phyloP scores from a whole-genome alignment of 2,113 vertebrate species.

The Theropithecus gelada region DNA sequence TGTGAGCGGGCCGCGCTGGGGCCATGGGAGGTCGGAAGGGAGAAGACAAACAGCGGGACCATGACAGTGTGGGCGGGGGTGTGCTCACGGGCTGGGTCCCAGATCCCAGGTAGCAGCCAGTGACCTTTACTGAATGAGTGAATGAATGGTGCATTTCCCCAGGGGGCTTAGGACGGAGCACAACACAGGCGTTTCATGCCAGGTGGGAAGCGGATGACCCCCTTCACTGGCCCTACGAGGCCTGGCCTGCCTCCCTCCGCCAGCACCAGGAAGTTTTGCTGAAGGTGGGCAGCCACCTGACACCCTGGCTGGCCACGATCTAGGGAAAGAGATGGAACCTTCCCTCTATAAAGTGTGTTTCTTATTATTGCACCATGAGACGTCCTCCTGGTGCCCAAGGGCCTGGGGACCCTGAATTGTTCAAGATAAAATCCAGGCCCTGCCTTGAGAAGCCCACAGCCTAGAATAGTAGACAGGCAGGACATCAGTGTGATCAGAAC shows the following conservation, averaged over 20 bases:
- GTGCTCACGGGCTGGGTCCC: background rate
- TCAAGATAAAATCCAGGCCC: background rate
- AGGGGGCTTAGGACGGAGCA: background rate
- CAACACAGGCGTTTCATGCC: background rate
- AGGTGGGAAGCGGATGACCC: background rate
- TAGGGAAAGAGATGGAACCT: background rate
- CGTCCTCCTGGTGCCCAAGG: background rate
- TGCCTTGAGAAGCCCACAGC: background rate
- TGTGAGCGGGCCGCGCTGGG: background rate
- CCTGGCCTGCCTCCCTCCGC: background rate
- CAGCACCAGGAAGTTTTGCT: background rate
- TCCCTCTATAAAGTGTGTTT: background rate
- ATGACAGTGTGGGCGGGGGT: background rate
- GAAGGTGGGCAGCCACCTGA: background rate
- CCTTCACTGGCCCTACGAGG: background rate
- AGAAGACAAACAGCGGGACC: background rate
- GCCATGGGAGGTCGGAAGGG: background rate
- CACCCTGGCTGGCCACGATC: background rate
- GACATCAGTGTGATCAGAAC: background rate
- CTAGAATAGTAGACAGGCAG: background rate
- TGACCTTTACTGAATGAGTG: background rate
- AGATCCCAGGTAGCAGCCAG: background rate
- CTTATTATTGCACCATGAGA: background rate
- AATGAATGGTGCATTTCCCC: background rate
- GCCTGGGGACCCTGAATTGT: background rate